Percentiles rank a stretch among this genome's conserved stretches.
Conservation (phyloP, 1,140 invertebrate species). For the Leptinotarsa undecemlineata region DNA sequence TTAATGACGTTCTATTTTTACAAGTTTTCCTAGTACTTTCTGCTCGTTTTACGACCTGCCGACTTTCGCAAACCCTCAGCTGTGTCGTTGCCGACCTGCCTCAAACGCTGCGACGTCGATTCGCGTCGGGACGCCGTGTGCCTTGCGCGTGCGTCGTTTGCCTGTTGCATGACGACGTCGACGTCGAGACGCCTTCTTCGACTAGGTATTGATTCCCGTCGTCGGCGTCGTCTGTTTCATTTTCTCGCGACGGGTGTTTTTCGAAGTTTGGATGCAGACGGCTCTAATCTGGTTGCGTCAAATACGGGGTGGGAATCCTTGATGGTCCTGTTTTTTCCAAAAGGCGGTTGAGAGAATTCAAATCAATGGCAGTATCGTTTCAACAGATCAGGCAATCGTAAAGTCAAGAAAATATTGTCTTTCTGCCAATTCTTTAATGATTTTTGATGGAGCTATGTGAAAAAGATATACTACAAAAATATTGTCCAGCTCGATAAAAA, state of each 20-base stretch:
- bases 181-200: constrained; percentile 42
- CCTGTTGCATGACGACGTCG: constrained; percentile 41
- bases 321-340: too few relatives aligned
- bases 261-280: neutral
- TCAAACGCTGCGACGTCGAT: constrained; percentile 29
- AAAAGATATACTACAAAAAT: too few relatives aligned
- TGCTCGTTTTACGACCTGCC: constrained; percentile 4
- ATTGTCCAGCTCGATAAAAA: too few relatives aligned
- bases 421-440: too few relatives aligned
- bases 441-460: too few relatives aligned
- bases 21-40: constrained; percentile 28
- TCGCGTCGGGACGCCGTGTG: constrained; percentile 13
- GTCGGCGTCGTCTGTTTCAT: neutral
- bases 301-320: too few relatives aligned
- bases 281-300: too few relatives aligned
- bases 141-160: constrained; percentile 33
- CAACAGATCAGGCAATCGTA: too few relatives aligned
- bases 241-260: neutral
- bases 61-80: constrained; percentile 28
- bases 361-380: too few relatives aligned
- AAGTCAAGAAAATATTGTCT: too few relatives aligned
- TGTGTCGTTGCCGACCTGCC: constrained; percentile 39
- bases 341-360: too few relatives aligned
- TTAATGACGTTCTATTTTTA: constrained; percentile 35
- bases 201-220: neutral